These are phyloP conservation scores for Clivina fossor DNA, from an alignment of 2,888 invertebrate species.

Conservation along the genomic window DNA sequence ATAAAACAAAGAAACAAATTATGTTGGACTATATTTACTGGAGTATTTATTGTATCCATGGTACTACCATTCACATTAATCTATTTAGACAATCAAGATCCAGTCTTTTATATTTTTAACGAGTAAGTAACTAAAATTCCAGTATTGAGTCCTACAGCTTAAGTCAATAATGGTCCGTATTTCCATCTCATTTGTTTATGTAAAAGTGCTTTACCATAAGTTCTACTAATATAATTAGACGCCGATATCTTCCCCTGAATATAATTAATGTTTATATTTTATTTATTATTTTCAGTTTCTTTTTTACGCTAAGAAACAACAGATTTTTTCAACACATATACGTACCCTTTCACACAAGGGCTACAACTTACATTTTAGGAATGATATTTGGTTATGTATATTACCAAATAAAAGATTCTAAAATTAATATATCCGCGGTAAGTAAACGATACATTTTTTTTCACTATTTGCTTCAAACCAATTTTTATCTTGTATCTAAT, in stretches of 20 bases:
- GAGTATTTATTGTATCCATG: slow-evolving; percentile 53
- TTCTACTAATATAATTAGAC: background rate
- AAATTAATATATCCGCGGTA: slow-evolving; percentile 49
- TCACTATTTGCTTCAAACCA: background rate
- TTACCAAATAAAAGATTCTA: slow-evolving; percentile 47
- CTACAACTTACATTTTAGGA: slow-evolving; percentile 61
- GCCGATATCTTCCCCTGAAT: background rate
- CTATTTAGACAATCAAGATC: slow-evolving; percentile 18
- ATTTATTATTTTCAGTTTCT: slow-evolving; percentile 8
- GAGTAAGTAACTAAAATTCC: slow-evolving; percentile 8
- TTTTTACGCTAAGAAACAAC: slow-evolving; percentile 1
- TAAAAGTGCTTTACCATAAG: background rate
- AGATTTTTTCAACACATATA: slow-evolving; percentile 17
- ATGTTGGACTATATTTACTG: slow-evolving; percentile 51
- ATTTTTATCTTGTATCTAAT: background rate
- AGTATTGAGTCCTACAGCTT: background rate
- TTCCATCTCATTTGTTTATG: background rate
- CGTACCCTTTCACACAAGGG: slow-evolving; percentile 57
- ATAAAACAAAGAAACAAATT: slow-evolving; percentile 53
- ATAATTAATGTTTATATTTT: background rate
- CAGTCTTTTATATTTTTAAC: slow-evolving; percentile 5
- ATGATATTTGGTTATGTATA: slow-evolving; percentile 58
- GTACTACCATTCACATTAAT: slow-evolving; percentile 58
- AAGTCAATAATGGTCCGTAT: background rate
- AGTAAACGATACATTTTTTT: slow-evolving; percentile 36